Conservation (phyloP, 53 echinoderm and acorn worm species). For the Paracentrotus lividus region DNA sequence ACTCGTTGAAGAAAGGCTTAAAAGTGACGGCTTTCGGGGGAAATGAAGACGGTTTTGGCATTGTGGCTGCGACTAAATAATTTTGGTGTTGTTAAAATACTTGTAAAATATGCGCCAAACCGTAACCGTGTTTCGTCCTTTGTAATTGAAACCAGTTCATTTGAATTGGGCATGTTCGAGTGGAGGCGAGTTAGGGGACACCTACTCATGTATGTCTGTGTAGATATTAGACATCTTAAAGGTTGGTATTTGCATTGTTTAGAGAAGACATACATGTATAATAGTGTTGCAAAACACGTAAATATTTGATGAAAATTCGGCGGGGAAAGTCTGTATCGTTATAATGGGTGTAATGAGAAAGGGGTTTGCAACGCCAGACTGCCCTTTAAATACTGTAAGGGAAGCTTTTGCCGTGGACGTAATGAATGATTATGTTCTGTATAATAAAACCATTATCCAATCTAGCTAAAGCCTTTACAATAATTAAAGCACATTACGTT, state of each 20-base stretch:
- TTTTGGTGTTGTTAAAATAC: constrained; percentile 26
- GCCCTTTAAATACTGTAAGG: background rate
- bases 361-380: background rate
- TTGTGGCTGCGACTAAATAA: background rate
- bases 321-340: background rate
- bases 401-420: background rate
- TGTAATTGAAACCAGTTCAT: constrained; percentile 11
- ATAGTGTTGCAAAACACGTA: constrained; percentile 37
- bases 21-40: background rate
- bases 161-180: background rate
- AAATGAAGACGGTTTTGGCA: background rate
- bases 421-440: background rate
- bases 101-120: constrained; percentile 16
- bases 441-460: background rate
- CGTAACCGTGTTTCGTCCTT: background rate
- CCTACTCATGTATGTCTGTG: background rate
- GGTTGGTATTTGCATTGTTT: background rate
- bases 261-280: background rate
- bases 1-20: background rate
- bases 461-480: background rate
- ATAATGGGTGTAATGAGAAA: background rate
- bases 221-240: background rate
- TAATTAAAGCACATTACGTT: background rate
- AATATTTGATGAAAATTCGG: constrained; percentile 47
- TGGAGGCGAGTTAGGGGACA: background rate